Evolutionary conservation across 2,888 invertebrate species (phyloP).

Genomic region (Poecilus cupreus): DNA sequence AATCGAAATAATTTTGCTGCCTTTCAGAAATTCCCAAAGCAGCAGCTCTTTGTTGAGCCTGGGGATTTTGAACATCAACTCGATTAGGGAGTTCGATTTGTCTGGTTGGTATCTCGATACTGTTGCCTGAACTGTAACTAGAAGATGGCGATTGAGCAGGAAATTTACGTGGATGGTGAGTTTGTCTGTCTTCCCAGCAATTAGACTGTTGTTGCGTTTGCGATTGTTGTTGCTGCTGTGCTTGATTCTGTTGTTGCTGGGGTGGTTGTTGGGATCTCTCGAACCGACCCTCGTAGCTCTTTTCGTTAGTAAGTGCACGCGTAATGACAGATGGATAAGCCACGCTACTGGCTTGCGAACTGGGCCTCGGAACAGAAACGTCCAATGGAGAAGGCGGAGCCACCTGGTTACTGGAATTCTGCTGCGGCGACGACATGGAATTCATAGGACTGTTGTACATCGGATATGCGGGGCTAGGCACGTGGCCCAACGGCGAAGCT

Average conservation of each 20-base stretch:
- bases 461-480: conserved; percentile 87
- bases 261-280: conserved; percentile 69
- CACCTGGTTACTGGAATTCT: conserved; percentile 73
- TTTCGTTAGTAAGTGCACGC: conserved; percentile 80
- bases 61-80: conserved; percentile 65
- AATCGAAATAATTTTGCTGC: conserved; percentile 81
- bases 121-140: conserved; percentile 72
- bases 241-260: conserved; percentile 67
- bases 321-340: conserved; percentile 91
- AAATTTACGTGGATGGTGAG: conserved; percentile 74
- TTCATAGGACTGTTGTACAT: conserved; percentile 90
- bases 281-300: conserved; percentile 76
- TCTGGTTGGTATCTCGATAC: conserved; percentile 67
- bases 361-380: conserved; percentile 80
- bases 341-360: conserved; percentile 77
- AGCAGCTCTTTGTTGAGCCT: conserved; percentile 71
- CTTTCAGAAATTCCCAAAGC: conserved; percentile 74
- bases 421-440: conserved; percentile 83
- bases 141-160: conserved; percentile 71
- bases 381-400: conserved; percentile 83
- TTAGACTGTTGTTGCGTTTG: conserved; percentile 71
- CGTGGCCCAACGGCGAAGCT: conserved; percentile 83
- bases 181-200: conserved; percentile 77
- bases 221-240: conserved; percentile 67
- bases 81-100: conserved; percentile 65